Conservation (phyloP, 2,797 vertebrate species). For the Limnodromus scolopaceus region DNA sequence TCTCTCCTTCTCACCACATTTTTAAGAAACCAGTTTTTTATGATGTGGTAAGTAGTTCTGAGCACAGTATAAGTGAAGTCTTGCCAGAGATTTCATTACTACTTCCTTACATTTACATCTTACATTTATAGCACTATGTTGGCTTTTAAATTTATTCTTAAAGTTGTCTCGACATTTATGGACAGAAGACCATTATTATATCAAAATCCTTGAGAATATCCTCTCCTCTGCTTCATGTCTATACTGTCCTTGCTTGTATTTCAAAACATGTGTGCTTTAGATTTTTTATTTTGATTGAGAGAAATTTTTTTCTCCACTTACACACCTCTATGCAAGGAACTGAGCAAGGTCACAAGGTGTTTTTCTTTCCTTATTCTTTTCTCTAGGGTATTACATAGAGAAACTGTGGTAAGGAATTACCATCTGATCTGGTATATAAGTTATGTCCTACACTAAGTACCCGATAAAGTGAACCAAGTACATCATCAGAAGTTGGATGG, state of each 20-base stretch:
- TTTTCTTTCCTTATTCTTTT: not conserved
- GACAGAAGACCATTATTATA: not conserved
- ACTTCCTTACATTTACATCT: slow-evolving; percentile 40
- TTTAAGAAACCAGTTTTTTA: slow-evolving; percentile 63
- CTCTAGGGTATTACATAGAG: not conserved
- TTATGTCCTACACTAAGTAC: not conserved
- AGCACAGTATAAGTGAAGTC: slow-evolving; percentile 29
- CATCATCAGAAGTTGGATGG: not conserved
- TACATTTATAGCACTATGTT: slow-evolving; percentile 15
- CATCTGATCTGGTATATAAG: not conserved
- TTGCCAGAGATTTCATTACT: slow-evolving; percentile 53
- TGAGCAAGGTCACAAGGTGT: not conserved
- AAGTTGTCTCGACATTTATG: slow-evolving; percentile 1
- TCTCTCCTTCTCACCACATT: slow-evolving; percentile 39
- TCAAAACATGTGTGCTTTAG: not conserved
- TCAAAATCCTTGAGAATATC: not conserved
- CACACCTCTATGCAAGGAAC: not conserved
- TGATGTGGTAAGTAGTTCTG: slow-evolving; percentile 55
- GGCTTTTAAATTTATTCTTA: slow-evolving; percentile 48
- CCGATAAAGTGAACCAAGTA: not conserved
- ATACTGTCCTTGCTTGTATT: not conserved
- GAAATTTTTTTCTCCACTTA: not conserved
- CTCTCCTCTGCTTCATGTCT: not conserved
- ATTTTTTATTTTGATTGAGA: not conserved
- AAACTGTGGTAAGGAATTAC: not conserved